Evolutionary conservation across 1,140 invertebrate genomes (phyloP).

Genomic region (Gonioctena quinquepunctata): DNA sequence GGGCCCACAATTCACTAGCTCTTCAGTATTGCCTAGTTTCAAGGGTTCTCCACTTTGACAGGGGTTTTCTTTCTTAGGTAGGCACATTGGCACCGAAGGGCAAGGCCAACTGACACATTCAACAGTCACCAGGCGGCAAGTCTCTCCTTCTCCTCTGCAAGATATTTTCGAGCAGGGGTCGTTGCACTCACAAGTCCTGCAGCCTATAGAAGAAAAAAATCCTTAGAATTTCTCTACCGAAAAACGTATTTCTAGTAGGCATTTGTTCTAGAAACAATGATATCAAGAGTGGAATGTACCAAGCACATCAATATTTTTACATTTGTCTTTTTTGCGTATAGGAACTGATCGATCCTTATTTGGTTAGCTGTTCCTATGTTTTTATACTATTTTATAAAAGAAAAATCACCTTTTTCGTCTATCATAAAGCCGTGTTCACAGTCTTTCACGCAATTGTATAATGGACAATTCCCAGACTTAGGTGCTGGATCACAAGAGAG

Average conservation of each 20-base stretch:
- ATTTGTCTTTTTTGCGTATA: too few species aligned
- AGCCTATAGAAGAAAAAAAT: too few species aligned
- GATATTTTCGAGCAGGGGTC: constrained; percentile 76
- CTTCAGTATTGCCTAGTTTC: constrained; percentile 60
- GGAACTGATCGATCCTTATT: too few species aligned
- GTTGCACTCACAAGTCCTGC: constrained; percentile 74
- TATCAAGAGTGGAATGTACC: too few species aligned
- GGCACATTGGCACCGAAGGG: constrained; percentile 77
- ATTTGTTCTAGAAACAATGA: too few species aligned
- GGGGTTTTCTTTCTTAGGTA: constrained; percentile 76
- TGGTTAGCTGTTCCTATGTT: too few species aligned
- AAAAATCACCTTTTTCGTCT: constrained; percentile 59
- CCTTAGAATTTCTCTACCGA: too few species aligned
- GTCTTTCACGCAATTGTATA: constrained; percentile 63
- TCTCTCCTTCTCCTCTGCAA: constrained; percentile 66
- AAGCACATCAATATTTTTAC: too few species aligned
- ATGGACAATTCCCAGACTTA: constrained; percentile 61
- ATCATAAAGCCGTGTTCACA: constrained; percentile 71
- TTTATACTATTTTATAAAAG: too few species aligned
- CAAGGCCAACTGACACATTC: constrained; percentile 64
- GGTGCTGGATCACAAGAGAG: constrained; percentile 51
- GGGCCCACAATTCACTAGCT: constrained; percentile 71
- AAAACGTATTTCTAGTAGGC: too few species aligned
- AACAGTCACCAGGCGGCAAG: constrained; percentile 63
- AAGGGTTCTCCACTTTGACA: constrained; percentile 70